phyloP scores from a whole-genome alignment of 2,888 invertebrate genomes.

The Fragum whitleyi region DNA sequence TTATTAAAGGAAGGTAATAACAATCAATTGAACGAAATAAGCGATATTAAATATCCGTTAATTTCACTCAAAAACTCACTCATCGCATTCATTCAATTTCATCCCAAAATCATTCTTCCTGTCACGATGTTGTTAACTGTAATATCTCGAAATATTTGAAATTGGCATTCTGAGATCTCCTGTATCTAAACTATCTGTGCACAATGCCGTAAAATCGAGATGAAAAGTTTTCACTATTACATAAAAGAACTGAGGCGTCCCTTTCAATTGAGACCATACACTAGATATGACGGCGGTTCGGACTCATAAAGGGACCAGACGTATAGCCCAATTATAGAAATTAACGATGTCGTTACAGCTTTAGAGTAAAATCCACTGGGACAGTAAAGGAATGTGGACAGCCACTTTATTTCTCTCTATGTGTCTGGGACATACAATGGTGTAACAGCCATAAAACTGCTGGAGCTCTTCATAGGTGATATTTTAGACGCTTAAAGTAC shows the following conservation, averaged over 20 bases:
- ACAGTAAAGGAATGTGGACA: constrained; percentile 1
- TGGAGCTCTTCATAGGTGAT: background rate
- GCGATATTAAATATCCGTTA: too few species aligned
- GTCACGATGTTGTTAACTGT: too few species aligned
- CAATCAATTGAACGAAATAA: too few species aligned
- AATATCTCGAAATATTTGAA: too few species aligned
- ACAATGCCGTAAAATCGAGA: too few species aligned
- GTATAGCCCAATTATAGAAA: constrained; percentile 13
- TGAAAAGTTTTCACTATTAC: too few species aligned
- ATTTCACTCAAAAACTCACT: too few species aligned
- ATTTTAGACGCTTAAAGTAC: background rate
- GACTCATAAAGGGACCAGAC: background rate
- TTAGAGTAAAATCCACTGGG: constrained; percentile 6
- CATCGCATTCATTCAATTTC: too few species aligned
- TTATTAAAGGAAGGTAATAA: too few species aligned
- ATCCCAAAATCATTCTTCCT: too few species aligned
- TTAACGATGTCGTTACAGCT: background rate
- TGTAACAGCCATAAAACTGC: background rate
- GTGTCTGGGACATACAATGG: background rate
- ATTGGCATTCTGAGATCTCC: too few species aligned
- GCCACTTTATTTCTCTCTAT: background rate
- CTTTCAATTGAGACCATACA: background rate
- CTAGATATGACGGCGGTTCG: background rate
- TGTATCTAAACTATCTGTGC: too few species aligned
- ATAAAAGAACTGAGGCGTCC: background rate